phyloP scores from a whole-genome alignment of 2,113 vertebrate genomes.

The Falcunculus frontatus region DNA sequence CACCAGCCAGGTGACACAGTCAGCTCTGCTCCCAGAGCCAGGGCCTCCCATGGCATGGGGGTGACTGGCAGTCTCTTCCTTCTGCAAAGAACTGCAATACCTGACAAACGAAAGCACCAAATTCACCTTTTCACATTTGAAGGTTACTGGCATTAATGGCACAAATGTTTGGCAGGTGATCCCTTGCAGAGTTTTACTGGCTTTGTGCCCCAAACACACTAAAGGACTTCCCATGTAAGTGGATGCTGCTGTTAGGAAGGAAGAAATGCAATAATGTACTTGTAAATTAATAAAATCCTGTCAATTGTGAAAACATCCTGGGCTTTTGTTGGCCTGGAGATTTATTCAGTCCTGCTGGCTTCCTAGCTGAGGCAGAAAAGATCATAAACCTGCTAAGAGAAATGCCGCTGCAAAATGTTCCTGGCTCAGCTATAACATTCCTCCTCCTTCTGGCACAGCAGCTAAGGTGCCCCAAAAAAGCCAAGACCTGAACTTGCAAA shows the following conservation, averaged over 20 bases:
- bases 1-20: not conserved
- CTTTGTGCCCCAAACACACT: not conserved
- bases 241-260: not conserved
- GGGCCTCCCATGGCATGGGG: too few species aligned
- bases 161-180: not conserved
- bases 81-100: not conserved
- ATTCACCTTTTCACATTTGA: not conserved
- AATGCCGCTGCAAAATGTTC: not conserved
- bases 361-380: slow-evolving; percentile 24
- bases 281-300: slow-evolving; percentile 35
- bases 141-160: not conserved
- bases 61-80: not conserved
- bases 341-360: slow-evolving; percentile 41
- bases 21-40: not conserved
- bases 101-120: not conserved
- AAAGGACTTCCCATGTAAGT: not conserved
- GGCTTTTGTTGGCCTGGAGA: slow-evolving; percentile 6
- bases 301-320: slow-evolving; percentile 1
- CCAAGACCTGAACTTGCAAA: not conserved
- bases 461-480: not conserved
- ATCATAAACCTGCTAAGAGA: slow-evolving; percentile 35
- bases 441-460: not conserved
- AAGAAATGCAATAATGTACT: not conserved
- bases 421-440: not conserved
- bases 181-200: not conserved